Evolutionary conservation across 2,888 invertebrate genomes (phyloP).

Genomic region (Eupsilia transversa): DNA sequence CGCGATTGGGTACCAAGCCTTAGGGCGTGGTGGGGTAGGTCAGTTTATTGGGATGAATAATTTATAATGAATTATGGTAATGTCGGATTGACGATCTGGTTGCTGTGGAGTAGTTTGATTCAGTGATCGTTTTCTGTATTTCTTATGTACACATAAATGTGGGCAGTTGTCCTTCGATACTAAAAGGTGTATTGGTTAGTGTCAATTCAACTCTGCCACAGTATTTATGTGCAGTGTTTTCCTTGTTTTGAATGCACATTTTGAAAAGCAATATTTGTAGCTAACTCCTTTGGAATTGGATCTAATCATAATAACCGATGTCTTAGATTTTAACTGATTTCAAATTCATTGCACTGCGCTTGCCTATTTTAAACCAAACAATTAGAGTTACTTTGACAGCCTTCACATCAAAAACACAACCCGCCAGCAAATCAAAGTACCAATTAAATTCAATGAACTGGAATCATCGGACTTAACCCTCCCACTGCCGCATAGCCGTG

Average conservation of each 20-base stretch:
- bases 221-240: not conserved
- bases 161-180: conserved; percentile 17
- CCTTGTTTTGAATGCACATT: no score
- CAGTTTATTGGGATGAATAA: conserved; percentile 76
- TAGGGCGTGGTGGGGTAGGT: conserved; percentile 74
- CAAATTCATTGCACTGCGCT: not conserved
- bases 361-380: not conserved
- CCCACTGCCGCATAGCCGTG: conserved; percentile 48
- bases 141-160: conserved; percentile 27
- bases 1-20: conserved; percentile 64
- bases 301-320: not conserved
- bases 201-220: not conserved
- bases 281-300: not conserved
- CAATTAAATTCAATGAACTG: conserved; percentile 60
- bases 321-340: not conserved
- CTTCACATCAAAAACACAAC: conserved; percentile 25
- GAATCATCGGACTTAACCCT: conserved; percentile 42
- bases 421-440: conserved; percentile 49
- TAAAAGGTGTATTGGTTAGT: conserved; percentile 5
- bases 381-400: conserved; percentile 17
- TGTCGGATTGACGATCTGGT: conserved; percentile 69
- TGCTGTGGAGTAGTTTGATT: conserved; percentile 50
- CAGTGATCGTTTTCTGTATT: conserved; percentile 38
- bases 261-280: no score
- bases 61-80: conserved; percentile 79